Percentiles rank a stretch among this genome's conserved stretches.
Evolutionary conservation across 1,140 invertebrate species (phyloP).

Genomic region (Drosophila equinoxialis): DNA sequence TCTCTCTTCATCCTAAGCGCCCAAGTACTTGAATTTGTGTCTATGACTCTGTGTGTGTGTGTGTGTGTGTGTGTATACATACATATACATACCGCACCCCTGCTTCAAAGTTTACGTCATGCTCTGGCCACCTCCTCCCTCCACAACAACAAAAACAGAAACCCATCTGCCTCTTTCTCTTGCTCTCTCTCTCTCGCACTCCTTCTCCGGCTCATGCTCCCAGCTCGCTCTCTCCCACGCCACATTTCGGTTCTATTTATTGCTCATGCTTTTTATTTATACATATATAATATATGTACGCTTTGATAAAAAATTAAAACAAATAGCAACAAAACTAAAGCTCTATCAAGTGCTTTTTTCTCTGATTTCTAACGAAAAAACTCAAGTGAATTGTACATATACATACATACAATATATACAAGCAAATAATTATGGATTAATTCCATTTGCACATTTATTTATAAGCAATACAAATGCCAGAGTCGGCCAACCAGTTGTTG

Average conservation of each 20-base stretch:
- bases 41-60: neutral
- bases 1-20: neutral
- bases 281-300: neutral
- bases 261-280: slow-evolving; percentile 4
- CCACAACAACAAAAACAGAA: neutral
- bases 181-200: neutral
- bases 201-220: neutral
- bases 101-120: slow-evolving; percentile 11
- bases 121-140: neutral
- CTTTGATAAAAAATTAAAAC: slow-evolving; percentile 5
- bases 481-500: neutral
- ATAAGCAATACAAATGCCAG: neutral
- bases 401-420: neutral
- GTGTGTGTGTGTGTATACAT: neutral
- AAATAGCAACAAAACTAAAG: neutral
- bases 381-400: neutral
- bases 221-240: neutral
- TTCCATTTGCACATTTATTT: neutral
- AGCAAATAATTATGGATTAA: neutral
- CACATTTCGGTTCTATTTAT: neutral
- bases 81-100: slow-evolving; percentile 5
- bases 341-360: slow-evolving; percentile 2
- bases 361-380: neutral
- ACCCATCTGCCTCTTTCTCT: neutral
- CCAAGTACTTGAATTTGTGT: neutral